A percentile compares a stretch with the other conserved stretches of the same genome.
Conservation (phyloP, 1,140 invertebrate species). For the Drusus annulatus region DNA sequence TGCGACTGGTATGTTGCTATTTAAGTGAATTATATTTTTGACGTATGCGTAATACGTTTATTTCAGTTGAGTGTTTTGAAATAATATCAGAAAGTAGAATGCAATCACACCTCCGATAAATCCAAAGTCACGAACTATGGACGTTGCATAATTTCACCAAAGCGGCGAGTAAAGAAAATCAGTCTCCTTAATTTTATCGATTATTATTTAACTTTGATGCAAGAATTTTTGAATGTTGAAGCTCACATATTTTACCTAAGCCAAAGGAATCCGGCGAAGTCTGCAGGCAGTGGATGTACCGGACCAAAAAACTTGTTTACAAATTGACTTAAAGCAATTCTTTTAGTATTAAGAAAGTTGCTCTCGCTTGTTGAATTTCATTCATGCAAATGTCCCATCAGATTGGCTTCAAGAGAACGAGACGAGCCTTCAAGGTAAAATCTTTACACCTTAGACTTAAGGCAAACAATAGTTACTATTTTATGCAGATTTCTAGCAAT, state of each 20-base stretch:
- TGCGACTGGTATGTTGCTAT: neutral
- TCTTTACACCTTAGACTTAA: neutral
- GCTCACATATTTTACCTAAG: neutral
- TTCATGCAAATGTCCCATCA: neutral
- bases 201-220: neutral
- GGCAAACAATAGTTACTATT: neutral
- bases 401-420: neutral
- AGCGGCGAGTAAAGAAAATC: neutral
- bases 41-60: neutral
- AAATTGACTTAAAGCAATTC: constrained; percentile 23
- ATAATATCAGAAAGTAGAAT: neutral
- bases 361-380: constrained; percentile 15
- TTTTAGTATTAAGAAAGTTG: constrained; percentile 30
- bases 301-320: constrained; percentile 23
- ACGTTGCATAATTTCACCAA: constrained; percentile 1
- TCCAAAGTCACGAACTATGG: neutral
- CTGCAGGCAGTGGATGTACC: no score
- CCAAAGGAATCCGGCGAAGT: no score
- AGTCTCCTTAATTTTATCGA: neutral
- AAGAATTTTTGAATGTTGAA: neutral
- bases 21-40: constrained; percentile 7
- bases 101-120: neutral
- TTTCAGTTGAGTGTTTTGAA: neutral
- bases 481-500: neutral
- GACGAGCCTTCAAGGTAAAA: neutral